These are phyloP conservation scores for Sciaenops ocellatus DNA, from an alignment of 2,797 vertebrate genomes.

Conservation along the genomic window DNA sequence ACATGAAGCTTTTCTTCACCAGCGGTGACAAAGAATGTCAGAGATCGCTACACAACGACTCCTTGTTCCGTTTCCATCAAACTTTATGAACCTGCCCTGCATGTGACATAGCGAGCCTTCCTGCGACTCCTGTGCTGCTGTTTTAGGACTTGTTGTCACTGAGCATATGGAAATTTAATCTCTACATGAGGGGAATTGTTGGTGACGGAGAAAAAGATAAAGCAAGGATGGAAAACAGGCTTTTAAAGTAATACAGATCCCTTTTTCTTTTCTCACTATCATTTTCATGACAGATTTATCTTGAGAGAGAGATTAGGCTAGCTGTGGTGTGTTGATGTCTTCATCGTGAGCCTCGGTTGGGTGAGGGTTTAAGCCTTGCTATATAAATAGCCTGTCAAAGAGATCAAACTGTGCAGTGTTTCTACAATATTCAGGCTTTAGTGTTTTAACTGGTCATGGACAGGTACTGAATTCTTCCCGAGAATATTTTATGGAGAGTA, in stretches of 20 bases:
- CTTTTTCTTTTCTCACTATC: slow-evolving; percentile 40
- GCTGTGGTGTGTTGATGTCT: slow-evolving; percentile 62
- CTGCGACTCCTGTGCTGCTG: background rate
- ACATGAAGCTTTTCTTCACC: background rate
- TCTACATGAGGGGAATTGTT: slow-evolving; percentile 35
- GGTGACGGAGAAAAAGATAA: slow-evolving; percentile 38
- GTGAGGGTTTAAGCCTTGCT: slow-evolving; percentile 56
- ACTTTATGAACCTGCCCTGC: slow-evolving; percentile 8
- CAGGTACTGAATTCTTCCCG: slow-evolving; percentile 6
- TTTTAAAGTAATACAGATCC: slow-evolving; percentile 48
- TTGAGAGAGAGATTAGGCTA: slow-evolving; percentile 58
- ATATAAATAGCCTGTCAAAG: slow-evolving; percentile 62
- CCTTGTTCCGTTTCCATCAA: background rate
- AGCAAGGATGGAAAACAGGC: slow-evolving; percentile 33
- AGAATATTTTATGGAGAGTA: slow-evolving; percentile 30
- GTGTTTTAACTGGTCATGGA: slow-evolving; percentile 51
- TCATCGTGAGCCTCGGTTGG: slow-evolving; percentile 51
- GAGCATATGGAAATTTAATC: slow-evolving; percentile 36
- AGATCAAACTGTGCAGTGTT: slow-evolving; percentile 63
- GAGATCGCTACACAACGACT: background rate
- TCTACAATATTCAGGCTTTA: slow-evolving; percentile 53
- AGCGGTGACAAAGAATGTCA: slow-evolving; percentile 8
- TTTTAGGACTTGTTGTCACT: slow-evolving; percentile 29
- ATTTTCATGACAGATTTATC: slow-evolving; percentile 68
- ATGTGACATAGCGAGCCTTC: background rate